These are phyloP conservation scores for Paedocypris sp. DNA, from an alignment of 2,113 vertebrate species.

Conservation along the genomic window DNA sequence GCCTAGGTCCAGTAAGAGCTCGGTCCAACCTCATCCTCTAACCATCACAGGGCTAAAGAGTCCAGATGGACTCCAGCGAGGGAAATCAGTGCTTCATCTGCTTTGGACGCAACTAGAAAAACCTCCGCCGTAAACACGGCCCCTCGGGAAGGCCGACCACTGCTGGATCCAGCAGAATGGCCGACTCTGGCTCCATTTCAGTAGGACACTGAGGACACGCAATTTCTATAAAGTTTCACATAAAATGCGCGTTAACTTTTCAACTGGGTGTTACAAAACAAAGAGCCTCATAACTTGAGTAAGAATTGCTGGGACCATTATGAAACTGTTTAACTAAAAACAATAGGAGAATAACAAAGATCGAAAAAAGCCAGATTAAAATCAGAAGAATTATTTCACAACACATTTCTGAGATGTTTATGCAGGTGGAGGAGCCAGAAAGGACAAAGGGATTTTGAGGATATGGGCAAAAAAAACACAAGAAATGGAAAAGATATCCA, in stretches of 20 bases:
- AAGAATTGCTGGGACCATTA: not conserved
- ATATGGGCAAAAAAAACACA: conserved; percentile 16
- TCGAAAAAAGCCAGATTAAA: not conserved
- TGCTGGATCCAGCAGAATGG: not conserved
- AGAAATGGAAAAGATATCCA: conserved; percentile 25
- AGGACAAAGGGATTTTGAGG: conserved; percentile 11
- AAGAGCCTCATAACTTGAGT: not conserved
- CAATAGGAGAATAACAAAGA: not conserved
- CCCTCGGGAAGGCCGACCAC: conserved; percentile 19
- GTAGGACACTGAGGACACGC: conserved; percentile 21
- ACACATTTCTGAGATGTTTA: not conserved
- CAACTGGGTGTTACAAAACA: not conserved
- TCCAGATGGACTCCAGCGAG: conserved; percentile 31
- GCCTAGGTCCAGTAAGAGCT: conserved; percentile 2
- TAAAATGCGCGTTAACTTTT: conserved; percentile 6
- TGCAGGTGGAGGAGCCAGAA: conserved; percentile 3
- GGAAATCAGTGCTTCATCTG: conserved; percentile 30
- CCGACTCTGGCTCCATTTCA: conserved; percentile 5
- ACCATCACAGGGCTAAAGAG: conserved; percentile 14
- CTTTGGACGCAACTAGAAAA: conserved; percentile 33
- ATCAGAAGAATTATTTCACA: not conserved
- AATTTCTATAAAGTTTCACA: conserved; percentile 19
- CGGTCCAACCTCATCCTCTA: conserved; percentile 2
- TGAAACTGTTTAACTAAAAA: not conserved
- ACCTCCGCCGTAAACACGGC: conserved; percentile 23